A percentile compares a stretch with the other conserved stretches of the same genome.
These are phyloP conservation scores for Poeciliopsis turrubarensis DNA, from an alignment of 2,113 vertebrate genomes.

Conservation along the genomic window DNA sequence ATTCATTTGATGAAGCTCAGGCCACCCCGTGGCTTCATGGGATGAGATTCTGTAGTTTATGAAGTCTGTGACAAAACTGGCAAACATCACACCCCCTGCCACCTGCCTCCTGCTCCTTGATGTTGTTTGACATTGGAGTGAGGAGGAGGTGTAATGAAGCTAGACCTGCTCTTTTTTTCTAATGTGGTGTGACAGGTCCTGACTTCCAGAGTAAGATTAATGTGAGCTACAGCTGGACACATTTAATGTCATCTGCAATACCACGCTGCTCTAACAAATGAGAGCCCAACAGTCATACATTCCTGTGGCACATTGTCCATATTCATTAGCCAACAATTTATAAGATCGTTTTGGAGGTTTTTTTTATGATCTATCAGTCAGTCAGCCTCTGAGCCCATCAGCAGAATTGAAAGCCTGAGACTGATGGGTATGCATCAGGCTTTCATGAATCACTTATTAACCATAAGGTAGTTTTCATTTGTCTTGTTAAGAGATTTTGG, in stretches of 20 bases:
- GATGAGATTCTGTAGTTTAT: constrained; percentile 17
- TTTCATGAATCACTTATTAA: constrained; percentile 64
- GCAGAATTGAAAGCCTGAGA: constrained; percentile 45
- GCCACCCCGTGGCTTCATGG: neutral
- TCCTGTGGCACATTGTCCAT: constrained; percentile 64
- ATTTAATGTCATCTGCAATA: constrained; percentile 74
- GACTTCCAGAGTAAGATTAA: constrained; percentile 74
- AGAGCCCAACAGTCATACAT: constrained; percentile 66
- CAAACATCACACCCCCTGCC: constrained; percentile 7
- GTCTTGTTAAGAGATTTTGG: constrained; percentile 19
- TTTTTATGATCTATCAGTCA: constrained; percentile 48
- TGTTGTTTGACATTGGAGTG: constrained; percentile 32
- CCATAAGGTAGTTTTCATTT: constrained; percentile 42
- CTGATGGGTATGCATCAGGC: constrained; percentile 29
- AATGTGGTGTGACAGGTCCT: constrained; percentile 62
- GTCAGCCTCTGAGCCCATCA: constrained; percentile 27
- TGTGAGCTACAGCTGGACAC: constrained; percentile 57
- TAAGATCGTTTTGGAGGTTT: constrained; percentile 53
- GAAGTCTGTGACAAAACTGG: constrained; percentile 14
- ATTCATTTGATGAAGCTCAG: neutral
- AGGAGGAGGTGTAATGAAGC: constrained; percentile 60
- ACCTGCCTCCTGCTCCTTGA: constrained; percentile 4
- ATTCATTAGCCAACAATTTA: constrained; percentile 77
- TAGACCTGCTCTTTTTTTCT: constrained; percentile 45
- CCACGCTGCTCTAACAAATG: constrained; percentile 55